Percentiles rank a stretch among this genome's conserved stretches.
phyloP scores from a whole-genome alignment of 2,888 invertebrate species.

The Troides aeacus region DNA sequence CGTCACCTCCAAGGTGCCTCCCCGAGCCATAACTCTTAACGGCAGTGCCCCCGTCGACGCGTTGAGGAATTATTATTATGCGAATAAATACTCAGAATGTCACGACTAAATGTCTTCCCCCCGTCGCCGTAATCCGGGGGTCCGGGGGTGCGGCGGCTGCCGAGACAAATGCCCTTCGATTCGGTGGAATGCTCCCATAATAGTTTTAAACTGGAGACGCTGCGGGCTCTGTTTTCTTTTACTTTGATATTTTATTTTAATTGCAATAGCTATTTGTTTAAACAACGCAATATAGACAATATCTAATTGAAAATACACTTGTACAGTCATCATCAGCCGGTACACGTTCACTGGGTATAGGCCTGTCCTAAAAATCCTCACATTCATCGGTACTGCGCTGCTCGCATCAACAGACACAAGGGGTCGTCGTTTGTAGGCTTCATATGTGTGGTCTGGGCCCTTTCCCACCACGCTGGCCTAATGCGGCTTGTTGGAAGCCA shows the following conservation, averaged over 20 bases:
- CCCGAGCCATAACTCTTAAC: slow-evolving; percentile 73
- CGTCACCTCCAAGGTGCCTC: slow-evolving; percentile 73
- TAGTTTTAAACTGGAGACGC: slow-evolving; percentile 56
- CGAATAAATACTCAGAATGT: slow-evolving; percentile 84
- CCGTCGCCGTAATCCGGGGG: slow-evolving; percentile 54
- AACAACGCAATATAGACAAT: no score
- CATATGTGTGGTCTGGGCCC: no score
- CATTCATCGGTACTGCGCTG: no score
- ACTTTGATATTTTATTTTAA: slow-evolving; percentile 12
- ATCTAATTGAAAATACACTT: no score
- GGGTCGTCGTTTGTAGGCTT: no score
- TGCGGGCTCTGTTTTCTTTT: slow-evolving; percentile 37
- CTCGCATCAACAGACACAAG: no score
- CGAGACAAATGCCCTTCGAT: slow-evolving; percentile 54
- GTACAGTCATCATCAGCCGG: no score
- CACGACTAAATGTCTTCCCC: slow-evolving; percentile 81
- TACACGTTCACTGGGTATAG: no score
- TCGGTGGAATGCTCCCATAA: slow-evolving; percentile 47
- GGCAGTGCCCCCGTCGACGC: slow-evolving; percentile 72
- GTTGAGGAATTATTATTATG: slow-evolving; percentile 83
- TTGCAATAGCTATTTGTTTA: not conserved
- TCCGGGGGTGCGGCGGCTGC: slow-evolving; percentile 32
- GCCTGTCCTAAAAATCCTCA: no score
- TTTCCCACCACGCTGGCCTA: no score
- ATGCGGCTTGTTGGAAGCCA: no score